Evolutionary conservation across 2,888 invertebrate species (phyloP).

Genomic region (Scaptomyza caliginosa): DNA sequence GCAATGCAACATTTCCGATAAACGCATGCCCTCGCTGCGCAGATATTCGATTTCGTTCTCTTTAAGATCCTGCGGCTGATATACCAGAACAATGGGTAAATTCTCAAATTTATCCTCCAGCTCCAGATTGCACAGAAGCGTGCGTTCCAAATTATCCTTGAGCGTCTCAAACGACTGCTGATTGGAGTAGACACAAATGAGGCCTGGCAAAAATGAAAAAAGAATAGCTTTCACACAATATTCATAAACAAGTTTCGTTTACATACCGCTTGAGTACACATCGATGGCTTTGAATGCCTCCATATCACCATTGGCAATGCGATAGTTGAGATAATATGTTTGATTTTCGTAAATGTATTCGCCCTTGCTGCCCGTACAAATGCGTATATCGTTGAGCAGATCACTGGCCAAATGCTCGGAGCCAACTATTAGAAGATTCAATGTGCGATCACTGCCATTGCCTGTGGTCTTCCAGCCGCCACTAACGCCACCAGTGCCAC

Average conservation of each 20-base stretch:
- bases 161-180: slow-evolving; percentile 96
- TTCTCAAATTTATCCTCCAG: slow-evolving; percentile 95
- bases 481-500: slow-evolving; percentile 4
- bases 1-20: slow-evolving; percentile 90
- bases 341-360: slow-evolving; percentile 92
- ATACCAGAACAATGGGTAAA: slow-evolving; percentile 95
- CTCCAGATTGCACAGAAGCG: slow-evolving; percentile 93
- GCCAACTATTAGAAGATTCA: slow-evolving; percentile 95
- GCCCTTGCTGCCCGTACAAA: slow-evolving; percentile 93
- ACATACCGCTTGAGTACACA: slow-evolving; percentile 94
- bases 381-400: slow-evolving; percentile 92
- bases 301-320: slow-evolving; percentile 94
- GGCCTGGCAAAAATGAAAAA: slow-evolving; percentile 84
- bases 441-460: slow-evolving; percentile 80
- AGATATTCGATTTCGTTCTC: slow-evolving; percentile 94
- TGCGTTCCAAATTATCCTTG: slow-evolving; percentile 95
- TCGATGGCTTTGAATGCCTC: slow-evolving; percentile 93
- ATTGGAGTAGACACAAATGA: slow-evolving; percentile 95
- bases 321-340: slow-evolving; percentile 92
- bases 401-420: slow-evolving; percentile 94
- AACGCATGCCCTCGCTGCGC: slow-evolving; percentile 94
- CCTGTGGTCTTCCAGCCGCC: slow-evolving; percentile 61
- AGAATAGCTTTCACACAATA: neutral
- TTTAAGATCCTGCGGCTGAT: slow-evolving; percentile 92
- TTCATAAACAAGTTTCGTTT: neutral